Conservation (phyloP, 2,113 vertebrate genomes). For the Maccullochella peelii region DNA sequence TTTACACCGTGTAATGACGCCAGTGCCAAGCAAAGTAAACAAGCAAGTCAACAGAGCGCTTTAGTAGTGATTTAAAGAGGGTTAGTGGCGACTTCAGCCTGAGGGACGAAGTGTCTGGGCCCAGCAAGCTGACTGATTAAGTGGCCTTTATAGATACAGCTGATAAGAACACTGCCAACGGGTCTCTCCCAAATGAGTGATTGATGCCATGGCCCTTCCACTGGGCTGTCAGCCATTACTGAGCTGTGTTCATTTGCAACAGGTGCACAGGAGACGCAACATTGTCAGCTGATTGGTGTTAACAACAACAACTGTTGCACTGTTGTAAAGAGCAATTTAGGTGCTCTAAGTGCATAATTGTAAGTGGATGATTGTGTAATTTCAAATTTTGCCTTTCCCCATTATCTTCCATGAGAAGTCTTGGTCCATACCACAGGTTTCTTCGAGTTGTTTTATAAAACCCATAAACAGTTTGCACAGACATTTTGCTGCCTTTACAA, state of each 20-base stretch:
- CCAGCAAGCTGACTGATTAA: slow-evolving; percentile 59
- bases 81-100: slow-evolving; percentile 51
- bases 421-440: background rate
- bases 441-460: background rate
- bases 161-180: slow-evolving; percentile 44
- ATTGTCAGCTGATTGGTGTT: background rate
- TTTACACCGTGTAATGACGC: slow-evolving; percentile 12
- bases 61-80: slow-evolving; percentile 56
- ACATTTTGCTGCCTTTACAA: background rate
- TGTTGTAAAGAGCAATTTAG: background rate
- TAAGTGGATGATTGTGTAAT: background rate
- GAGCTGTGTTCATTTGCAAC: slow-evolving; percentile 1
- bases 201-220: slow-evolving; percentile 15
- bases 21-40: slow-evolving; percentile 46
- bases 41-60: slow-evolving; percentile 41
- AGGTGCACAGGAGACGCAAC: background rate
- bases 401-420: background rate
- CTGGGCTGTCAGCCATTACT: background rate
- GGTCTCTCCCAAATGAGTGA: slow-evolving; percentile 41
- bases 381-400: background rate
- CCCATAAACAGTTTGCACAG: background rate
- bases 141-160: slow-evolving; percentile 46
- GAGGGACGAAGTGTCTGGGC: slow-evolving; percentile 41
- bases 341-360: background rate
- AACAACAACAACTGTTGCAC: background rate